phyloP scores from a whole-genome alignment of 2,888 invertebrate genomes.

The Polyommatus iphigenia region DNA sequence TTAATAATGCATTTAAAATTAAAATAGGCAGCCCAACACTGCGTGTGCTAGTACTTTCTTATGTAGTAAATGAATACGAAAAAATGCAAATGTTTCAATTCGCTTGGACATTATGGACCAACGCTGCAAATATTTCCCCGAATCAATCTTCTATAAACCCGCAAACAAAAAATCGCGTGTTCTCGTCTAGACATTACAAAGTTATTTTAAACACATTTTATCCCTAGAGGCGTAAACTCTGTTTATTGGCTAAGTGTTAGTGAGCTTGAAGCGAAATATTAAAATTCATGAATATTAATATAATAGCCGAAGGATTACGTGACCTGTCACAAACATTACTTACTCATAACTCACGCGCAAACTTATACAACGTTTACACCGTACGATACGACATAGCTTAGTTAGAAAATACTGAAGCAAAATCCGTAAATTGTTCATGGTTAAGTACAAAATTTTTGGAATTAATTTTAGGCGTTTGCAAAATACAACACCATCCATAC shows the following conservation, averaged over 20 bases:
- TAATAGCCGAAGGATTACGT: constrained; percentile 41
- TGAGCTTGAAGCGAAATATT: constrained; percentile 30
- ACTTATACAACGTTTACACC: constrained; percentile 13
- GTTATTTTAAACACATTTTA: background rate
- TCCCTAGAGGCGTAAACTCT: constrained; percentile 5
- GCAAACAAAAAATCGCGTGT: background rate
- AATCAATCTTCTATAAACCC: background rate
- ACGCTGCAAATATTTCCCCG: background rate
- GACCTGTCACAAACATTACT: constrained; percentile 46
- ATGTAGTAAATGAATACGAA: no score
- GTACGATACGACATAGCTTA: constrained; percentile 8
- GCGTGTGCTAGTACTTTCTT: no score
- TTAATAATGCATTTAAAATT: background rate
- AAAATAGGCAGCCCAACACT: background rate
- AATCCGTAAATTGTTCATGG: no score
- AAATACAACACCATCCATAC: no score
- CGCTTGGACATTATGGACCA: no score
- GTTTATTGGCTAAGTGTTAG: constrained; percentile 17
- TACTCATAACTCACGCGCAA: constrained; percentile 45
- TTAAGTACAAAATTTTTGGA: no score
- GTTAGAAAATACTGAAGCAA: background rate
- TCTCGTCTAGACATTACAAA: background rate
- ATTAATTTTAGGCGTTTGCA: no score
- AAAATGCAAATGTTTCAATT: no score
- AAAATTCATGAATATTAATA: constrained; percentile 38